These are phyloP conservation scores for Dendrocincla fuliginosa DNA, from an alignment of 2,797 vertebrate genomes.

Conservation along the genomic window DNA sequence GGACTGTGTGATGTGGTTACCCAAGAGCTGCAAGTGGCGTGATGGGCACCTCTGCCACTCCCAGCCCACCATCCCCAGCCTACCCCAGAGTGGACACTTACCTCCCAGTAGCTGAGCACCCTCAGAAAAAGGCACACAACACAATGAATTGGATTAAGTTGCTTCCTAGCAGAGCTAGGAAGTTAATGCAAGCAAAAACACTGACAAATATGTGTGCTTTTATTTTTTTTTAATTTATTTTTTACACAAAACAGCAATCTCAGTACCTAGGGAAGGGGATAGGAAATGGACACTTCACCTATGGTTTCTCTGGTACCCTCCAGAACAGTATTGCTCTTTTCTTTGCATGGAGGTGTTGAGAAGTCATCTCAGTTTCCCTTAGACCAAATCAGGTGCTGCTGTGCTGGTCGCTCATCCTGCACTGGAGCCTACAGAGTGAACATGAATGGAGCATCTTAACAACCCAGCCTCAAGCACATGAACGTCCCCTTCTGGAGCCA, in stretches of 20 bases:
- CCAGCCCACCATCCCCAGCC: background rate
- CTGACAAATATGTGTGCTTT: fast-evolving
- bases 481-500: background rate
- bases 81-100: background rate
- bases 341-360: background rate
- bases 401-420: background rate
- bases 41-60: fast-evolving
- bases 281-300: background rate
- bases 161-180: background rate
- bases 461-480: background rate
- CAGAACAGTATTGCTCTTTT: background rate
- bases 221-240: no score
- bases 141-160: background rate
- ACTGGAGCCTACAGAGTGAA: background rate
- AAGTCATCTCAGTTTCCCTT: background rate
- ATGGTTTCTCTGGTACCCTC: background rate
- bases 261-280: background rate
- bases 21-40: background rate
- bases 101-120: background rate
- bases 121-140: background rate
- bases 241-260: background rate
- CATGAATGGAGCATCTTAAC: fast-evolving
- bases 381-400: fast-evolving
- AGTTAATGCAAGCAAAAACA: background rate
- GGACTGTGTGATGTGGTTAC: constrained; percentile 14